Base-by-base conservation (phyloP, 2,797 vertebrate species). In the Aphelocoma californica region DNA sequence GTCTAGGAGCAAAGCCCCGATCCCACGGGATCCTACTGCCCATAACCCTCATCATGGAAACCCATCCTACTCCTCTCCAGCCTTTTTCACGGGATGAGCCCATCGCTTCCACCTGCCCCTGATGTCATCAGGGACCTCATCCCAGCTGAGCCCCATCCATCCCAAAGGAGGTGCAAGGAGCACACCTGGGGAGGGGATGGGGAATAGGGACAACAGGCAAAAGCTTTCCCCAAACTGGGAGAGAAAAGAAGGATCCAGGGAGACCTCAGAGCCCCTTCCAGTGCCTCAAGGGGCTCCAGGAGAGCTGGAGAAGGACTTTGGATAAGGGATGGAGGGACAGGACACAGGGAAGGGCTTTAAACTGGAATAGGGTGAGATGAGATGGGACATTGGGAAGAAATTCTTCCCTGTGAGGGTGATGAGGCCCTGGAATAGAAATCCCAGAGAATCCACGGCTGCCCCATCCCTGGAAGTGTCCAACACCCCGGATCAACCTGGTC, bases 11-110 rank as follows among this genome's bases (percentile, higher is more conserved):
- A 57, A n/a, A 80, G 2, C 4, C 3, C 11, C 16, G 6, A 14
- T 12, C 25, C 40, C 8, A 0, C 5, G 8, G 2, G 3, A 1
- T 26, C 2, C 29, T 4, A 0, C 0, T 0, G 0, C 7, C 23
- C 3, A 16, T 3, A 32, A 5, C 1, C 3, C 20, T 9, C 65
- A 29, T 16, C 36, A 36, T 36, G 9, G 2, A 62, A 47, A 1
- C 8, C 2, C 51, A 13, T 0, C 34, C 26, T 1, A 0, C 9
- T 10, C 29, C 13, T 44, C 57, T 34, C 29, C 54, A 53, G 24
- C 56, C 54, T 21, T 86, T 42, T 74, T 90, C 38, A 58, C 28
- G 38, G 56, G 14, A 18, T 50, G 32, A 48, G 7, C 2, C 45
- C 23, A 56, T 81, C 56, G 47, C 26, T 93, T 65, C 50, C 88